A percentile compares a stretch with the other conserved stretches of the same genome.
These are phyloP conservation scores for Coturnix japonica DNA, from an alignment of 2,113 vertebrate genomes.

Conservation along the genomic window DNA sequence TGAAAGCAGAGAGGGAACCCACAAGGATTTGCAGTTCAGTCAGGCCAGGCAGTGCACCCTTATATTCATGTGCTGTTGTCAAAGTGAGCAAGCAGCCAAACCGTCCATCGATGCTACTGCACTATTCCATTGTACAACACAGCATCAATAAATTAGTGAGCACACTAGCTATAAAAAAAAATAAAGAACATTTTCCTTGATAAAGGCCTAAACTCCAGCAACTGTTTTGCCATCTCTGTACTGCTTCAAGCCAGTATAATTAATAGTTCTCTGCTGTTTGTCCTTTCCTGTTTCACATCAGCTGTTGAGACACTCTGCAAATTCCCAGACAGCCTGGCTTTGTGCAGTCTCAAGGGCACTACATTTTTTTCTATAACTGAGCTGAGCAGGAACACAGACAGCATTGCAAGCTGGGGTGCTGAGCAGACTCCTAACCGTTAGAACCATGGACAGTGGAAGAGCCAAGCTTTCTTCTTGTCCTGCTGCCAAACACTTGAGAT, in stretches of 20 bases:
- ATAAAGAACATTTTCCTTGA: neutral
- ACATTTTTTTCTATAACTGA: neutral
- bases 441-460: neutral
- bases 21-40: neutral
- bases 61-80: neutral
- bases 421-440: neutral
- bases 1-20: constrained; percentile 62
- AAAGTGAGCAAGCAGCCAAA: neutral
- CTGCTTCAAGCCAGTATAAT: neutral
- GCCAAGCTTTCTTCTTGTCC: neutral
- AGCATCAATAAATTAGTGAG: neutral
- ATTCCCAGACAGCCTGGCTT: neutral
- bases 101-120: rapidly evolving
- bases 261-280: neutral
- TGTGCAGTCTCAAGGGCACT: neutral
- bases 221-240: neutral
- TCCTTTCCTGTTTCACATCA: neutral
- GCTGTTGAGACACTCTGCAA: neutral
- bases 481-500: neutral
- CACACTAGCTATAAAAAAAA: neutral
- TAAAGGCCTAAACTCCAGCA: neutral
- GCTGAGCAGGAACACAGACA: neutral
- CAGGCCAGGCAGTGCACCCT: neutral
- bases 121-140: rapidly evolving
- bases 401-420: neutral